Evolutionary conservation across 2,113 vertebrate genomes (phyloP).

Genomic region (Cyprinodon variegatus): DNA sequence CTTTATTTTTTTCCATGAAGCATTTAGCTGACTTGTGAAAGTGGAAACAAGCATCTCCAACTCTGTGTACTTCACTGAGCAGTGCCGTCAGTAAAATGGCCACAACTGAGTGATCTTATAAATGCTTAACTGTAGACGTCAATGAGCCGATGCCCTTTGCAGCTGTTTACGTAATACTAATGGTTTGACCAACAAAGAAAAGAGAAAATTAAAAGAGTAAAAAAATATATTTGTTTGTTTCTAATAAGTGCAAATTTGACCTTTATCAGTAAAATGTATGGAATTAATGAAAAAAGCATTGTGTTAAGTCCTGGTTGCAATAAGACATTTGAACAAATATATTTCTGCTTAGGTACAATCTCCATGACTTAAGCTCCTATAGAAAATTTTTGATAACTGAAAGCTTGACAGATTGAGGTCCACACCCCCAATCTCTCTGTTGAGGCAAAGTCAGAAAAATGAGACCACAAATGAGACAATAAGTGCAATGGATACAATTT

Average conservation of each 20-base stretch:
- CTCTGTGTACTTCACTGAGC: constrained; percentile 21
- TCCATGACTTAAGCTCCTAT: constrained; percentile 1
- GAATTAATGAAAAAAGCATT: background rate
- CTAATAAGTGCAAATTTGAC: constrained; percentile 3
- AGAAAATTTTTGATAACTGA: background rate
- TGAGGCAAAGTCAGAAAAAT: too few relatives aligned
- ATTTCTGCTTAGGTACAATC: constrained; percentile 37
- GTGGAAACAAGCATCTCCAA: constrained; percentile 29
- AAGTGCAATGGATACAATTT: too few relatives aligned
- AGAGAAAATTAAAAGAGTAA: background rate
- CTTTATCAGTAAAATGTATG: background rate
- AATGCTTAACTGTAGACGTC: constrained; percentile 58
- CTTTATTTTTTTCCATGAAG: constrained; percentile 45
- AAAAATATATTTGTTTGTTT: constrained; percentile 30
- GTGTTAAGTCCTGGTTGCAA: background rate
- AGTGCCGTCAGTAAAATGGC: constrained; percentile 40
- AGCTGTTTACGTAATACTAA: constrained; percentile 51
- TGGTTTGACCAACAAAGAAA: constrained; percentile 23
- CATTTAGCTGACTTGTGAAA: constrained; percentile 10
- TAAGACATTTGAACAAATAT: constrained; percentile 1
- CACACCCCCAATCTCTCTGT: too few relatives aligned
- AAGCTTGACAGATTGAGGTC: background rate
- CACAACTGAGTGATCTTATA: constrained; percentile 59
- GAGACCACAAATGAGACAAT: too few relatives aligned
- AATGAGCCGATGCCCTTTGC: constrained; percentile 46